Base-by-base conservation (phyloP, 2,888 invertebrate species). In the Tortricodes alternella region DNA sequence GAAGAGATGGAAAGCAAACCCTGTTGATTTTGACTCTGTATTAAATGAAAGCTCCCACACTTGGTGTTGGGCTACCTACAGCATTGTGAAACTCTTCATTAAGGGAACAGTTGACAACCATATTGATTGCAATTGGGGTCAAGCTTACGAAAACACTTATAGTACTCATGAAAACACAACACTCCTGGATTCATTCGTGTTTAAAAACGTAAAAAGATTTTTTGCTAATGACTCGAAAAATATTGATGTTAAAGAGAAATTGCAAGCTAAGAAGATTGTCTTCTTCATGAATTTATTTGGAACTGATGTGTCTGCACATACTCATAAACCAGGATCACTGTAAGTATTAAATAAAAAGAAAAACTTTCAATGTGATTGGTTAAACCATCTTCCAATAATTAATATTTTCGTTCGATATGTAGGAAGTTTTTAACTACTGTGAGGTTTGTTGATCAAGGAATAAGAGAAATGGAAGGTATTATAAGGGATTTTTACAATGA, bases 1-100 rank as follows among this genome's bases (percentile, higher is more conserved):
- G 16, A 96, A 94, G 85, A 97, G 98, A 0, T 99, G 99, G 99
- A 97, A 98, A 81, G 96, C 97, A 73, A 99, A 99, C 86, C 97
- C 98, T 2, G 98, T 99, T 3, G 95, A 97, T 74, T 99, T 99
- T 92, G 99, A 99, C 85, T 97, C 98, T 1, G 93, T 99, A 0
- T 97, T 99, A 73, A 99, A 99, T 87, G 94, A 96, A 76, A 97
- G 97, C 62, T 77, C 83, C 0, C 92, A 92, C 63, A 96, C 98
- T 0, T 98, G 96, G 94, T 95, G 97, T 32, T 98, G 98, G 96
- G 99, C 99, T 13, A 97, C 98, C 73, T 97, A 98, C 57, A 99
- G 99, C 79, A 97, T 99, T 64, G 89, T 99, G 6, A 94, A 95
- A 50, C 96, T 99, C 84, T 99, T 99, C 79, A 94, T 95, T 23